Conservation (phyloP, 2,113 vertebrate species). For the Polypterus senegalus region DNA sequence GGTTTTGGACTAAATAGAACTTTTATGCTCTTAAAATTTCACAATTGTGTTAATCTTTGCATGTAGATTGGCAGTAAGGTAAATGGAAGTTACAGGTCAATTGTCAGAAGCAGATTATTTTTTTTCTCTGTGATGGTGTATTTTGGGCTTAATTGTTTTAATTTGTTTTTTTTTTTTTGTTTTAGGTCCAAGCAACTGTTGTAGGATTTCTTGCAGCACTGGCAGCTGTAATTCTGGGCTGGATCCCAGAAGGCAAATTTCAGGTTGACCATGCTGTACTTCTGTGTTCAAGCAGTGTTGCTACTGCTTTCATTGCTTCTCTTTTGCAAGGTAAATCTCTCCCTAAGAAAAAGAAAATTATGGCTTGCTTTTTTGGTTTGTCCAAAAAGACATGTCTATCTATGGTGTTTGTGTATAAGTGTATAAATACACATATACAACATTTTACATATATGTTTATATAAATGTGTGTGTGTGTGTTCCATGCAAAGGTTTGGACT, state of each 20-base stretch:
- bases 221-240: slow-evolving; percentile 78
- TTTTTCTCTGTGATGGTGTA: neutral
- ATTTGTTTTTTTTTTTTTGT: neutral
- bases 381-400: too few relatives aligned
- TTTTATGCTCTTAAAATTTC: too few relatives aligned
- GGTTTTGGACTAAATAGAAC: too few relatives aligned
- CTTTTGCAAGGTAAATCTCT: slow-evolving; percentile 69
- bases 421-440: too few relatives aligned
- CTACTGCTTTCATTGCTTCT: slow-evolving; percentile 90
- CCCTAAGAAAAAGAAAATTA: too few relatives aligned
- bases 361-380: too few relatives aligned
- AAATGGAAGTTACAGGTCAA: neutral
- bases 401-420: too few relatives aligned
- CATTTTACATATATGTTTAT: too few relatives aligned
- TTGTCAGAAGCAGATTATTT: too few relatives aligned
- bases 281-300: slow-evolving; percentile 87
- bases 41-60: too few relatives aligned
- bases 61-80: neutral
- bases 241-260: slow-evolving; percentile 92
- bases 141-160: neutral
- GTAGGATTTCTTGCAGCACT: slow-evolving; percentile 91
- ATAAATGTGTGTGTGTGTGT: too few relatives aligned
- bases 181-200: slow-evolving; percentile 87
- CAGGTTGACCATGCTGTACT: slow-evolving; percentile 77
- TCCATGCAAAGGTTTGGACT: too few relatives aligned